phyloP scores from a whole-genome alignment of 64 coral and sea anemone species.

The Dendrophyllia cribrosa region DNA sequence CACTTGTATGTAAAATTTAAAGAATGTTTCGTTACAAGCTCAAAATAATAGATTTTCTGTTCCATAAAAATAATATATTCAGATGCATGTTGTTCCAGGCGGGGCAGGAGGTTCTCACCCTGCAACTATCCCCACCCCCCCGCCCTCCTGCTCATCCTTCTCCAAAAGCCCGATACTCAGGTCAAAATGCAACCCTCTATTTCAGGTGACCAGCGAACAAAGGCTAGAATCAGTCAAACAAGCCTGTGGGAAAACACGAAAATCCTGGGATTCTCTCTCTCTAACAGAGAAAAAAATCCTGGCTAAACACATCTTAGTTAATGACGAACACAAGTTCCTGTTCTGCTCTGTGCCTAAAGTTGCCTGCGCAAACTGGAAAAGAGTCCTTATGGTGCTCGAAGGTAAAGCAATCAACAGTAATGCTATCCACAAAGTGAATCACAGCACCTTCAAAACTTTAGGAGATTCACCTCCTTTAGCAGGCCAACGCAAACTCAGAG shows the following conservation, averaged over 20 bases:
- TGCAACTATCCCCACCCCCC: no score
- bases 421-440: constrained; percentile 61
- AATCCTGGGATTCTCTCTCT: constrained; percentile 53
- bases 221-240: not conserved
- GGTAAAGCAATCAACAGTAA: constrained; percentile 48
- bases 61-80: not conserved
- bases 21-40: no score
- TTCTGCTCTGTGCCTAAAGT: constrained; percentile 86
- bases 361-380: constrained; percentile 87
- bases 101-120: no score
- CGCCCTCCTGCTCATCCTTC: no score
- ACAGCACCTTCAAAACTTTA: constrained; percentile 71
- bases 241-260: not conserved
- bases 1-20: no score
- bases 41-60: not conserved
- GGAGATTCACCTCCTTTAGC: constrained; percentile 58
- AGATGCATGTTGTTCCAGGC: no score
- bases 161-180: no score
- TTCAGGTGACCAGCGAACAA: not conserved
- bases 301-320: constrained; percentile 44
- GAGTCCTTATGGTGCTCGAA: constrained; percentile 72
- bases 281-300: constrained; percentile 4
- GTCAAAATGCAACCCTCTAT: not conserved
- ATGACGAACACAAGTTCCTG: constrained; percentile 73
- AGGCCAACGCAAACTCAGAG: constrained; percentile 51